Base-by-base conservation (phyloP, 2,888 invertebrate genomes). In the Polydrusus cervinus region DNA sequence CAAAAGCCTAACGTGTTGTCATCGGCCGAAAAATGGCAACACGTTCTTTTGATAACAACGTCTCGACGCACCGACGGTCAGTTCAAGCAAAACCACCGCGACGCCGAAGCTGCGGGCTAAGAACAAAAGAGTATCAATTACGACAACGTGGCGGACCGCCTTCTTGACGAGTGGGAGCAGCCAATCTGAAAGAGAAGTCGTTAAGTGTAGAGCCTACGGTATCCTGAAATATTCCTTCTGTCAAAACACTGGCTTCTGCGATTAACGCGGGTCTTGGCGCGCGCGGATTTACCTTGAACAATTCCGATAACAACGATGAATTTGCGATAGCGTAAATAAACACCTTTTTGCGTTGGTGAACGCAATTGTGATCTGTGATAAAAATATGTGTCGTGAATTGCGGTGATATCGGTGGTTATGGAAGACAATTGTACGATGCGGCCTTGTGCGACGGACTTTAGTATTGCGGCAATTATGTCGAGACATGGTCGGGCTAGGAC, bases 381-480 rank as follows among this genome's bases (percentile, higher is more conserved):
- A 45, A 38, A 60, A 61, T 14, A 76, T 76, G 71, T 72, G 73
- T 68, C 66, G 66, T 65, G 68, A 61, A 62, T 62, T 68, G 67
- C 43, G 74, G 77, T 75, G 72, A 65, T 84, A 86, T 82, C 55
- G 47, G 69, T 66, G 61, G 61, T 71, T 71, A 90, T 90, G 90
- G 92, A 91, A 86, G 91, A 91, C 85, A 91, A 92, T 83, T 92
- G 92, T 87, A 92, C 92, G 78, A 91, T 91, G 87, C 88, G 93
- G 85, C 93, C 94, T 81, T 93, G 94, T 89, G 96, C 96, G 88
- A 97, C 97, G 79, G 97, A 97, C 90, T 97, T 97, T 90, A 96
- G 96, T 88, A 97, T 97, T 84, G 97, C 96, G 78, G 97, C 97
- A 83, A 97, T 97, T 87, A 97, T 97, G 95, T 95, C 96, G 86